A percentile compares a stretch with the other conserved stretches of the same genome.
These are phyloP conservation scores for Cheilosia grossa DNA, from an alignment of 2,888 invertebrate species.

Conservation along the genomic window DNA sequence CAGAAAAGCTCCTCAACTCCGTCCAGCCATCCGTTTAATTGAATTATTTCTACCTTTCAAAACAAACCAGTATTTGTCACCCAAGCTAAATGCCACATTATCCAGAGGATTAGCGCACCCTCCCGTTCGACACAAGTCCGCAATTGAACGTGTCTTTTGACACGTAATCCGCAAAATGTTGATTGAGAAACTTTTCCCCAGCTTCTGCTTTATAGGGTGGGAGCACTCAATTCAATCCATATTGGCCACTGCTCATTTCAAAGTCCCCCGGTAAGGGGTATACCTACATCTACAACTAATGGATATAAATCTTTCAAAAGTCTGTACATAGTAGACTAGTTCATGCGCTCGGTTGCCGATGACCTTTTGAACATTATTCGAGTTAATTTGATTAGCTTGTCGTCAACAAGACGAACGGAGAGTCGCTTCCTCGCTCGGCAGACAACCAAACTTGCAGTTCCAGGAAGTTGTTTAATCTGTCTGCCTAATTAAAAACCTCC, in stretches of 20 bases:
- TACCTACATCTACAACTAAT: slow-evolving; percentile 9
- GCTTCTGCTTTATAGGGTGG: neutral
- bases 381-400: slow-evolving; percentile 69
- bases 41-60: slow-evolving; percentile 40
- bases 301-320: slow-evolving; percentile 43
- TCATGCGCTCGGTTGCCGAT: slow-evolving; percentile 37
- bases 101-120: slow-evolving; percentile 18
- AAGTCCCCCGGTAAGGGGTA: neutral
- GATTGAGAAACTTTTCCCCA: slow-evolving; percentile 40
- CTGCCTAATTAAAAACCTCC: slow-evolving; percentile 53
- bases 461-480: slow-evolving; percentile 61
- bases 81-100: slow-evolving; percentile 47
- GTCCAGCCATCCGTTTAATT: slow-evolving; percentile 11
- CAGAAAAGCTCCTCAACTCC: neutral
- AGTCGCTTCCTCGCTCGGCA: slow-evolving; percentile 3
- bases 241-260: neutral
- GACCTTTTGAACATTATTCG: slow-evolving; percentile 50
- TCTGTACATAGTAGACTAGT: slow-evolving; percentile 45
- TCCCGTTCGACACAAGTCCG: neutral
- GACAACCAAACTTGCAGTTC: neutral
- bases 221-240: neutral
- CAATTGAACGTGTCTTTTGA: slow-evolving; percentile 50
- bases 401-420: slow-evolving; percentile 39
- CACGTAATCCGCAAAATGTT: slow-evolving; percentile 49
- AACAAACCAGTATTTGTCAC: slow-evolving; percentile 22